A percentile compares a stretch with the other conserved stretches of the same genome.
Evolutionary conservation across 2,797 vertebrate genomes (phyloP).

Genomic region (Glossophaga mutica): DNA sequence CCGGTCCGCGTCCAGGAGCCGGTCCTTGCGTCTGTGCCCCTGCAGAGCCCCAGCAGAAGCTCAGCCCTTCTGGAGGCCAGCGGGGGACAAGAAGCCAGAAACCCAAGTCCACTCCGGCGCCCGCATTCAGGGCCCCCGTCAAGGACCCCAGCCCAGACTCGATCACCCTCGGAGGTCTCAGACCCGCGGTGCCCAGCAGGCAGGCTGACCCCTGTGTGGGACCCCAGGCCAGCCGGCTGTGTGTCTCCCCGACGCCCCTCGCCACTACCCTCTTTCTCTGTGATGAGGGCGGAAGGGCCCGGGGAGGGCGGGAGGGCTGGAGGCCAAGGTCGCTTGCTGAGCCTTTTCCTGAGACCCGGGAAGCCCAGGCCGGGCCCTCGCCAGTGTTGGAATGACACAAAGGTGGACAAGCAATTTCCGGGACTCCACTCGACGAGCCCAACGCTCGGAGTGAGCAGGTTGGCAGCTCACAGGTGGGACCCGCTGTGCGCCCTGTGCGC

Average conservation of each 20-base stretch:
- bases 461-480: too few species aligned
- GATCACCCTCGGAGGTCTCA: neutral
- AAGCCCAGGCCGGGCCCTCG: rapidly evolving
- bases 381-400: rapidly evolving
- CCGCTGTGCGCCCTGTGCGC: neutral
- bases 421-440: rapidly evolving
- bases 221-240: neutral
- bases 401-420: rapidly evolving
- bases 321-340: neutral
- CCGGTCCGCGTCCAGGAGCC: rapidly evolving
- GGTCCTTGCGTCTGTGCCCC: rapidly evolving
- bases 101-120: neutral
- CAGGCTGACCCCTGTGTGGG: rapidly evolving
- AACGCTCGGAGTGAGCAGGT: rapidly evolving
- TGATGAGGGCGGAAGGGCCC: neutral
- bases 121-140: neutral
- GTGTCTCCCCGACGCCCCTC: rapidly evolving
- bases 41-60: rapidly evolving
- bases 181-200: neutral
- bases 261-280: neutral
- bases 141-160: slow-evolving; percentile 23
- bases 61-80: neutral
- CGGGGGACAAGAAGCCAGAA: neutral
- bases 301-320: neutral
- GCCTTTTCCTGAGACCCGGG: neutral